These are phyloP conservation scores for Limnephilus marmoratus DNA, from an alignment of 2,888 invertebrate genomes.

Conservation along the genomic window DNA sequence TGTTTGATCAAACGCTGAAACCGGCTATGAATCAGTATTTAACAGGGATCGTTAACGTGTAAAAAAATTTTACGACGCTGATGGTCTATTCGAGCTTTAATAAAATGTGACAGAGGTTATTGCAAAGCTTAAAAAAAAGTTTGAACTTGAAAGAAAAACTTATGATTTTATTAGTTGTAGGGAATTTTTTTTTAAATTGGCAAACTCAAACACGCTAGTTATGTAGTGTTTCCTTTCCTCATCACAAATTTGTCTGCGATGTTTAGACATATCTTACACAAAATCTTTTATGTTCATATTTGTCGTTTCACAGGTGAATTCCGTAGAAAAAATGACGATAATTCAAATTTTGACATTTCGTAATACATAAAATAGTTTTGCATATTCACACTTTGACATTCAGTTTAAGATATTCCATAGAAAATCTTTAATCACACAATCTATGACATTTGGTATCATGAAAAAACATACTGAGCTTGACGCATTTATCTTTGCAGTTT, in stretches of 20 bases:
- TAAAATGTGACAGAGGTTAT: too few species aligned
- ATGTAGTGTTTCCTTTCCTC: slow-evolving; percentile 16
- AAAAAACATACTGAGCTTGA: not conserved
- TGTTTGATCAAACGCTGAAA: not conserved
- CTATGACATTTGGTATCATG: not conserved
- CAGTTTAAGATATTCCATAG: not conserved
- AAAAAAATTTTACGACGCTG: not conserved
- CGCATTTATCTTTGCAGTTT: too few species aligned
- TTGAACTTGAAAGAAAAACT: not conserved
- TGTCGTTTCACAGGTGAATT: slow-evolving; percentile 33
- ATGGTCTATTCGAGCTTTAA: too few species aligned
- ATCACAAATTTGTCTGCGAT: slow-evolving; percentile 26
- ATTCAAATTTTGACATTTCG: not conserved
- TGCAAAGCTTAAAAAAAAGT: not conserved
- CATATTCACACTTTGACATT: not conserved
- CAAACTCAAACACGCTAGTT: slow-evolving; percentile 30
- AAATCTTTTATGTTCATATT: not conserved
- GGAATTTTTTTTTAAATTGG: slow-evolving; percentile 26
- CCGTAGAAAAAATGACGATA: not conserved
- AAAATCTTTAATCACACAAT: not conserved
- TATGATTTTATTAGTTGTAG: not conserved
- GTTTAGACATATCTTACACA: slow-evolving; percentile 19
- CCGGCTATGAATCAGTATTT: not conserved
- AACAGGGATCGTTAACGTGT: too few species aligned
- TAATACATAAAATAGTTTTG: not conserved